Base-by-base conservation (phyloP, 2,797 vertebrate genomes). In the Halcyon badia region DNA sequence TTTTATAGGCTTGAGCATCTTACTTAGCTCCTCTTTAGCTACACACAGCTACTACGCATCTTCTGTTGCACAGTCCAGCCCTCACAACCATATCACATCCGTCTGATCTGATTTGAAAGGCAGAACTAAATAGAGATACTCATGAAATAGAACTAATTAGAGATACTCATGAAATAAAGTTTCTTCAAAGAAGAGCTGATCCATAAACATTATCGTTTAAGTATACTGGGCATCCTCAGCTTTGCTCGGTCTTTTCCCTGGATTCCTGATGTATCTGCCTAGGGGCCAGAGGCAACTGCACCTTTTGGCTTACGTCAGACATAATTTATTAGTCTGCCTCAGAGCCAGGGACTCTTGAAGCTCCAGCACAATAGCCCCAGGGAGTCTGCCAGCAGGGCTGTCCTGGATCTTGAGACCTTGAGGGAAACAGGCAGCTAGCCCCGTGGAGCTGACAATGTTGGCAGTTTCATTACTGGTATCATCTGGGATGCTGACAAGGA, bases 401-500 rank as follows among this genome's bases (percentile, higher is more conserved):
- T 70, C 64, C 83, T 60, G 89, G 26, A 75, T 66, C 71, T 44
- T 5, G 7, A 90, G 31, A 64, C 70, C 62, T 87, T 0, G 1
- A 69, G 39, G 62, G 66, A 73, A 90, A 93, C 35, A 51, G 56
- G 66, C 88, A 96, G 70, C 54, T 57, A 56, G 51, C 30, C 77
- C 94, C 77, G 56, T 28, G 81, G 75, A 92, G 56, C 48, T 94
- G 88, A 93, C 86, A 89, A 17, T 13, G 51, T 35, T 87, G 73
- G 86, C 83, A 94, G 80, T 89, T 94, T 95, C 77, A 70, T 73
- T 94, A 72, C 80, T 79, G 51, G 80, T 89, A 70, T 96, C 66
- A 94, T 83, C 66, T 87, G 33, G 77, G 39, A 84, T 70, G 81
- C 77, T 92, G 94, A 92, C 92, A 95, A 77, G 70, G 75, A 92